These are phyloP conservation scores for Colletes collaris DNA, from an alignment of 2,888 invertebrate genomes.

Conservation along the genomic window DNA sequence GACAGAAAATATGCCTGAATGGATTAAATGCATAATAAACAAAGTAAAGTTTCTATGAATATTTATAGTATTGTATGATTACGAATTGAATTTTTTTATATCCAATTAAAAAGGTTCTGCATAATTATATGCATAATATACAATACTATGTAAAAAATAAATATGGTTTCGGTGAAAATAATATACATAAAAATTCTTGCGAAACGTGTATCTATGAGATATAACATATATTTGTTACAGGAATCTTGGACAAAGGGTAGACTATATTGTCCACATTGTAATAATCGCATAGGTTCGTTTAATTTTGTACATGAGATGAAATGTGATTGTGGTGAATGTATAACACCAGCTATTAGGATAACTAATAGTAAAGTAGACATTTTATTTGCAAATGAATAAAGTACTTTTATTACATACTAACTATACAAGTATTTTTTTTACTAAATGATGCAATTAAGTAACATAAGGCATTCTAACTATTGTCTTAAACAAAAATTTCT, in stretches of 20 bases:
- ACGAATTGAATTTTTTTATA: background rate
- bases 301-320: conserved; percentile 61
- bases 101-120: conserved; percentile 4
- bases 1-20: conserved; percentile 57
- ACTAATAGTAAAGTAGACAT: conserved; percentile 63
- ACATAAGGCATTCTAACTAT: background rate
- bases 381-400: conserved; percentile 11
- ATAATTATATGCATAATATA: conserved; percentile 1
- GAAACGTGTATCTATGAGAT: background rate
- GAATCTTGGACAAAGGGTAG: conserved; percentile 68
- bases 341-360: conserved; percentile 54
- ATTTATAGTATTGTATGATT: background rate
- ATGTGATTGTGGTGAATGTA: conserved; percentile 52
- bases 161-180: conserved; percentile 1
- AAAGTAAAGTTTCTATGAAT: conserved; percentile 48
- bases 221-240: conserved; percentile 48
- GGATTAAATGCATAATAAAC: conserved; percentile 55
- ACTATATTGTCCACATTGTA: conserved; percentile 62
- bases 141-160: conserved; percentile 13
- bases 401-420: background rate
- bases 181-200: background rate
- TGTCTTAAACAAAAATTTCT: background rate
- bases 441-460: background rate
- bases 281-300: conserved; percentile 67
- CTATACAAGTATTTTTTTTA: background rate